phyloP scores from a whole-genome alignment of 2,888 invertebrate genomes.

The Melolontha melolontha region DNA sequence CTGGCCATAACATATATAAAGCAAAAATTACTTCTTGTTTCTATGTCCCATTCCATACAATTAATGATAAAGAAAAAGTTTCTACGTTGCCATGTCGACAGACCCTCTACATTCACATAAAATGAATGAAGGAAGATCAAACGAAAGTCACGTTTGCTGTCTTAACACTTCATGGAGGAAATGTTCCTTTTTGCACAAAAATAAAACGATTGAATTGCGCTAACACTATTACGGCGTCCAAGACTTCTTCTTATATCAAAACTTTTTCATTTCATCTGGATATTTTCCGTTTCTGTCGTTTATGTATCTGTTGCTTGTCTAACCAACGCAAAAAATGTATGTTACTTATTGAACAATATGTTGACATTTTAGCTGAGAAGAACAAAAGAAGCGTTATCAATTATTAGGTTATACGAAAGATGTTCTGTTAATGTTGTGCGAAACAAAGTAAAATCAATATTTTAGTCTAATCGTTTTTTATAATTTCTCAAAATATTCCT shows the following conservation, averaged over 20 bases:
- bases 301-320: too few species aligned
- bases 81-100: slow-evolving; percentile 1
- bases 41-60: neutral
- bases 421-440: too few species aligned
- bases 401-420: too few species aligned
- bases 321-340: too few species aligned
- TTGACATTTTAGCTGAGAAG: too few species aligned
- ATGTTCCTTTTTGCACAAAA: slow-evolving; percentile 16
- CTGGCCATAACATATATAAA: too few species aligned
- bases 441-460: too few species aligned
- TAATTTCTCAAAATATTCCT: too few species aligned
- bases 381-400: too few species aligned
- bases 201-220: slow-evolving; percentile 25
- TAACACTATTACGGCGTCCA: slow-evolving; percentile 3
- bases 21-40: neutral
- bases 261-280: slow-evolving; percentile 3
- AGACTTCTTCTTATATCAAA: neutral
- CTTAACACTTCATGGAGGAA: slow-evolving; percentile 25
- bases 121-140: slow-evolving; percentile 10
- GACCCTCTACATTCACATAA: too few species aligned
- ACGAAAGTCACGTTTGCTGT: slow-evolving; percentile 19
- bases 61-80: neutral
- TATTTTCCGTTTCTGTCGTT: neutral
- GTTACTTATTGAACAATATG: too few species aligned
- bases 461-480: too few species aligned